These are phyloP conservation scores for Lanistes nyassanus DNA, from an alignment of 1,140 invertebrate species.

Conservation along the genomic window DNA sequence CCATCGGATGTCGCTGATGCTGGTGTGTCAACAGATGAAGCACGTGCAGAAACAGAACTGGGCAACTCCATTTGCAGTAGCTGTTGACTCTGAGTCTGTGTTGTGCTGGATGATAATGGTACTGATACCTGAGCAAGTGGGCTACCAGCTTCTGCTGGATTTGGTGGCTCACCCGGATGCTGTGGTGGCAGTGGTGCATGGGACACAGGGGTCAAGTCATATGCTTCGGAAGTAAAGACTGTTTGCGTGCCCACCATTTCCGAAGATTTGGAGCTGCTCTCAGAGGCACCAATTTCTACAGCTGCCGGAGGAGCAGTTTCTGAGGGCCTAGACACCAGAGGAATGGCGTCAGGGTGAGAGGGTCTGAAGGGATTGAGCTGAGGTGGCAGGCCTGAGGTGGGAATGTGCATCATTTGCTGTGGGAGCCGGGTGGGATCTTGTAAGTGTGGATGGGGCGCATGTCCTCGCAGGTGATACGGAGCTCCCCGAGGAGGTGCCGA, in stretches of 20 bases:
- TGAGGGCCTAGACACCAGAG: neutral
- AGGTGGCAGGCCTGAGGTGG: constrained; percentile 13
- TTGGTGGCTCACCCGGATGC: neutral
- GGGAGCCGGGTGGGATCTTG: constrained; percentile 24
- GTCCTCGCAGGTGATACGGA: constrained; percentile 3
- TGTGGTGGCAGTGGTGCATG: neutral
- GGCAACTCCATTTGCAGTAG: constrained; percentile 17
- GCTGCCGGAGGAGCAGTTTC: neutral
- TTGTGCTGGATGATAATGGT: constrained; percentile 10
- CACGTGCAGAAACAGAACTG: no score
- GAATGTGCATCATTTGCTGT: constrained; percentile 22
- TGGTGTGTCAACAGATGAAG: neutral
- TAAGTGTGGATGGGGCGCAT: constrained; percentile 26
- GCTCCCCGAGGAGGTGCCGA: constrained; percentile 12
- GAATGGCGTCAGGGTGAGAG: neutral
- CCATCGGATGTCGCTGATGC: neutral
- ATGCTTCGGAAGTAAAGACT: no score
- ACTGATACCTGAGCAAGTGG: neutral
- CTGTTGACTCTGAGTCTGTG: neutral
- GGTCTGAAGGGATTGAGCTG: neutral
- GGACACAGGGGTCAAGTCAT: neutral
- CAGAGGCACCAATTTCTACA: neutral
- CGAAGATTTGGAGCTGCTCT: no score
- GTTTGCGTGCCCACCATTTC: no score
- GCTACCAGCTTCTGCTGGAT: neutral